These are phyloP conservation scores for Phocoena sinus DNA, from an alignment of 2,113 vertebrate genomes.

Conservation along the genomic window DNA sequence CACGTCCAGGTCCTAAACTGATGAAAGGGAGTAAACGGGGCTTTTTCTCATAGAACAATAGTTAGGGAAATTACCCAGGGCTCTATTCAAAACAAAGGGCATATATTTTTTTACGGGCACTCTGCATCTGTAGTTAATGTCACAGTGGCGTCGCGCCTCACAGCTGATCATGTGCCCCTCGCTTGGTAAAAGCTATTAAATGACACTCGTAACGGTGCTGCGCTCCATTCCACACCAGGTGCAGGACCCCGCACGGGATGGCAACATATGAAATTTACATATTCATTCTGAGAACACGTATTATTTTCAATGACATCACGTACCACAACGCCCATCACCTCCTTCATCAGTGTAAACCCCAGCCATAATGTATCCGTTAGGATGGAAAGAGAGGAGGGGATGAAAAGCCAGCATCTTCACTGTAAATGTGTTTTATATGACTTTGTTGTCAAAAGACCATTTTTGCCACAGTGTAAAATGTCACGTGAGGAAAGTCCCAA, in stretches of 20 bases:
- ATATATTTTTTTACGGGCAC: background rate
- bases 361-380: background rate
- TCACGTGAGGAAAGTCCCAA: background rate
- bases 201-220: background rate
- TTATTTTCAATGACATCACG: background rate
- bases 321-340: background rate
- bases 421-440: background rate
- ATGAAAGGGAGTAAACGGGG: slow-evolving; percentile 58
- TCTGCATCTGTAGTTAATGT: slow-evolving; percentile 5
- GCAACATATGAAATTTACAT: background rate
- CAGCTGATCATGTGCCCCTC: background rate
- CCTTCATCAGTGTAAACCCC: background rate
- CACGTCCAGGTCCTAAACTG: slow-evolving; percentile 62
- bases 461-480: background rate
- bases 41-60: slow-evolving; percentile 65
- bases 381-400: background rate
- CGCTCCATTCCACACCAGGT: background rate
- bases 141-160: background rate
- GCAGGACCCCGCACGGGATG: accelerated
- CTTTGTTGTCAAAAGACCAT: background rate
- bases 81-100: slow-evolving; percentile 37
- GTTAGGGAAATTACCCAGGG: slow-evolving; percentile 55
- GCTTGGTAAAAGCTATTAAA: background rate
- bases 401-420: background rate
- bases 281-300: background rate